Base-by-base conservation (phyloP, 2,797 vertebrate species). In the Parauchenoglanis punctatus region DNA sequence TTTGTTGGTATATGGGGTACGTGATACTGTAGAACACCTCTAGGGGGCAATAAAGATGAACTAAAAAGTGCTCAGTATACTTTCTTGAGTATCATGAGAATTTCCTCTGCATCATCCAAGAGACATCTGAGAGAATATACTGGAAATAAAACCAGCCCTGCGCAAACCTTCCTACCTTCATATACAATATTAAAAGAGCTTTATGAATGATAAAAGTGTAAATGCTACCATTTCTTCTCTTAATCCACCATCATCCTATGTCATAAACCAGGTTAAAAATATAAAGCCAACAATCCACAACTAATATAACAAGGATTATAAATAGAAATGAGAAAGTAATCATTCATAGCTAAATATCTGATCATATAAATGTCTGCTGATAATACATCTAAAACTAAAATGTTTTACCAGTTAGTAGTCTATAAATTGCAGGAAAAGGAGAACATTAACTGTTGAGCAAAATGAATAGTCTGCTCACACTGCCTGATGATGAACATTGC, bases 41-140 rank as follows among this genome's bases (percentile, higher is more conserved):
- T 78, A 86, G 88, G 81, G 81, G 88, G 85, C 88, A 72, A 56
- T 84, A 88, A 72, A 86, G 61, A 82, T 56, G 44, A 88, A 61
- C 67, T 58, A 85, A 88, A 61, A 25, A 5, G 28, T 35, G 7
- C 2, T 68, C 1, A 31, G 31, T 31, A 31, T 31, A 59, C 28
- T 63, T 61, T 46, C 58, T 63, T n/a, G 20, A 54, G 63, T 13
- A 44, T 83, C 44, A 56, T 28, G 23, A 68, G 20, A 15, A 25
- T 31, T 78, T n/a, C 18, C 28, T 76, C n/a, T 78, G 18, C 13
- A 52, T 25, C 73, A 17, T 52, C n/a, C 40, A 73, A 67, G 46
- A 87, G 65, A 11, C 25, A 44, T 31, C 35, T 84, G 35, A 76
- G 31, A 58, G n/a, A 87, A 67, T 68, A 84, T 84, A 67, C 18